These are phyloP conservation scores for Eristalis arbustorum DNA, from an alignment of 2,888 invertebrate species.

Conservation along the genomic window DNA sequence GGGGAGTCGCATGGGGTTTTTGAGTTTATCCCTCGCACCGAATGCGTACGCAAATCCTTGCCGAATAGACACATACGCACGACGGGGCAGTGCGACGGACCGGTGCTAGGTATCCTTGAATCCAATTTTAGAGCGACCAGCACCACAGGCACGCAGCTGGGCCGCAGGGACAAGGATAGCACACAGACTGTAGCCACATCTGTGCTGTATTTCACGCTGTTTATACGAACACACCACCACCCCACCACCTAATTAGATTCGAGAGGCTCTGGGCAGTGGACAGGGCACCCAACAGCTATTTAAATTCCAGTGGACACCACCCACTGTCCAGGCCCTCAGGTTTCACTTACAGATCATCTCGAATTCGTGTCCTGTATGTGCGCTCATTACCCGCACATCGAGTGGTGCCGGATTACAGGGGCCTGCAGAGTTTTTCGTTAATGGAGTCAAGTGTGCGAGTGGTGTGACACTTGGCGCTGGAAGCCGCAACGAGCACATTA, in stretches of 20 bases:
- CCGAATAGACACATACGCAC: background rate
- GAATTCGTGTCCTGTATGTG: slow-evolving; percentile 7
- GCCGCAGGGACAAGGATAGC: background rate
- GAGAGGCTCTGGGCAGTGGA: background rate
- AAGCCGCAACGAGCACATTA: slow-evolving; percentile 15
- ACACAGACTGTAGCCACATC: background rate
- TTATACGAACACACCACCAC: background rate
- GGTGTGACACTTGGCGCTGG: background rate
- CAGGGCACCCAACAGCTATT: slow-evolving; percentile 21
- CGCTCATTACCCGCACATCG: background rate
- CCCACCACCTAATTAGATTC: slow-evolving; percentile 17
- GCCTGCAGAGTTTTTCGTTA: background rate
- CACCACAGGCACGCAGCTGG: background rate
- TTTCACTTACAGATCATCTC: slow-evolving; percentile 19
- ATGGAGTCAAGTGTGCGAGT: slow-evolving; percentile 4
- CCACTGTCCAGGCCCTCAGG: background rate
- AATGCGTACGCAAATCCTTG: background rate
- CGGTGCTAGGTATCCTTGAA: background rate
- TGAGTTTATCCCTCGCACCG: background rate
- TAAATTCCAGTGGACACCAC: slow-evolving; percentile 19
- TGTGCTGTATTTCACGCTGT: background rate
- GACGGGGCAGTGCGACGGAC: background rate
- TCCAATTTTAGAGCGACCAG: background rate
- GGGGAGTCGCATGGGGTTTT: background rate
- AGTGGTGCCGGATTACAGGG: background rate